A percentile compares a stretch with the other conserved stretches of the same genome.
phyloP scores from a whole-genome alignment of 2,888 invertebrate species.

The Chymomyza amoena region DNA sequence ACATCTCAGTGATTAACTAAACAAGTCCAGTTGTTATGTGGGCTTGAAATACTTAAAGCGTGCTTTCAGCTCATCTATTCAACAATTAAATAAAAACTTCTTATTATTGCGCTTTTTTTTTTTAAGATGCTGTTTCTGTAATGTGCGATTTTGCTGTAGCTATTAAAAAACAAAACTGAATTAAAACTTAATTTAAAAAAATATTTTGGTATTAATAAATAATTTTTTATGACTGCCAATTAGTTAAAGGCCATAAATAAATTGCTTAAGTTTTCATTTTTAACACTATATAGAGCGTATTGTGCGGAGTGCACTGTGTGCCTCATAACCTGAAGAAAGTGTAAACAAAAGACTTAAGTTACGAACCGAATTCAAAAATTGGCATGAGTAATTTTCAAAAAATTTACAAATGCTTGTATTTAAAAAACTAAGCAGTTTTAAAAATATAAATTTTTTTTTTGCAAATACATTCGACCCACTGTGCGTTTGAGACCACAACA shows the following conservation, averaged over 20 bases:
- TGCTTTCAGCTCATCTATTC: too few species aligned
- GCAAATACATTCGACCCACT: too few species aligned
- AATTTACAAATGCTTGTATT: too few species aligned
- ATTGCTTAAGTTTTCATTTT: neutral
- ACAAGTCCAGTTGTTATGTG: too few species aligned
- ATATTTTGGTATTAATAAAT: conserved; percentile 58
- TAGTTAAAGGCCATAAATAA: too few species aligned
- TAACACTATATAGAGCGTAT: neutral
- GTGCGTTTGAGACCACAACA: too few species aligned
- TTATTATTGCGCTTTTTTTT: neutral
- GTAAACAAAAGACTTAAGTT: conserved; percentile 67
- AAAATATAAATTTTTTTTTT: too few species aligned
- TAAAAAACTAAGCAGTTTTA: too few species aligned
- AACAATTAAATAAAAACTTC: neutral
- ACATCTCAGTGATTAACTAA: neutral
- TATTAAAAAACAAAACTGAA: neutral
- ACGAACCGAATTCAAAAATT: conserved; percentile 38
- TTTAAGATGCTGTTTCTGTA: neutral
- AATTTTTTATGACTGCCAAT: conserved; percentile 15
- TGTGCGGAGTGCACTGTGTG: conserved; percentile 3
- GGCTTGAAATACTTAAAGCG: too few species aligned
- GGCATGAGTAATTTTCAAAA: too few species aligned
- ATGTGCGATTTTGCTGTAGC: neutral
- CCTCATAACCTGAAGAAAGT: conserved; percentile 24
- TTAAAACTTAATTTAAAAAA: neutral